Evolutionary conservation across 2,113 vertebrate genomes (phyloP), one percentile per base, ranked within the genome.

Genomic region (Puntigrus tetrazona): DNA sequence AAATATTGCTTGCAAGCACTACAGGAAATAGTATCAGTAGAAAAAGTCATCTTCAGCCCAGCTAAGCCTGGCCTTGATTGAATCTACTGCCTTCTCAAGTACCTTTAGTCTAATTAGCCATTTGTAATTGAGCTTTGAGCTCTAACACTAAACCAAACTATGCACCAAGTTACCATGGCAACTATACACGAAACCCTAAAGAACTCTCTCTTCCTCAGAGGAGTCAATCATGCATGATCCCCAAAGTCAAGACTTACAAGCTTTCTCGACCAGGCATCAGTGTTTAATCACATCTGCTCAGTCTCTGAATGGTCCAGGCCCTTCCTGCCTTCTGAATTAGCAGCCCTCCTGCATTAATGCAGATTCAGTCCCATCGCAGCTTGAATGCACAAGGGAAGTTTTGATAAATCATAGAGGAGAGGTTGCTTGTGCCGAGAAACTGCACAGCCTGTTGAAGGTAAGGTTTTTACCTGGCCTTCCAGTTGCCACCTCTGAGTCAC

Each of bases 61-160:
- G 93, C 92, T 94, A n/a, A n/a, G 93, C 90, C 89, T 92, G 87
- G 84, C 89, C 92, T 83, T 88, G 90, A 91, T 91, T 89, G 88
- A 29, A 89, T 92, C 87, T 81, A 77, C 81, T 84, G 84, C 91
- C 78, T 43, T 84, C 90, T 92, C 88, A 90, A 94, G 91, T 92
- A 92, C 90, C 91, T 92, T 92, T 90, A 90, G 91, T 84, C 87
- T 93, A 94, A 95, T 95, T 92, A 94, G 88, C 88, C 86, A 82
- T 90, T 92, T 92, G 91, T 91, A 91, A 93, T 90, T 91, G 88
- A 92, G 90, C 88, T 88, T 82, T 85, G 90, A 89, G 90, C 89
- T 88, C 87, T 82, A 84, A 85, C 76, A 59, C 61, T 13, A 16
- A 89, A 78, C 67, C 84, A 82, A 76, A 86, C 86, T 85, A 89